Evolutionary conservation across 2,797 vertebrate genomes (phyloP).

Genomic region (Poecilia picta): DNA sequence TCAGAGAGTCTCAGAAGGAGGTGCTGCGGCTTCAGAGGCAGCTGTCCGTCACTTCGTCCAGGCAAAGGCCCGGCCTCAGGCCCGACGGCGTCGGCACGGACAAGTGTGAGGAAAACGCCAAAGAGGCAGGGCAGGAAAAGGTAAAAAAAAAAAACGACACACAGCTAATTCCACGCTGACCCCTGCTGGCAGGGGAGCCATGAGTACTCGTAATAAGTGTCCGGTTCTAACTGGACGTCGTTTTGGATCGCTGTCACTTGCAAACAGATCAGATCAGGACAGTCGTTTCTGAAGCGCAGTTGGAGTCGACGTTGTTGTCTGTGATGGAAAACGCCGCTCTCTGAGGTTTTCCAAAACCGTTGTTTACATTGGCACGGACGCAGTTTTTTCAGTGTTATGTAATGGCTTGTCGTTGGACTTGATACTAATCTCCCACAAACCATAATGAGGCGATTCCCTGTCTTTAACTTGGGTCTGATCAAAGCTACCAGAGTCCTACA

Average conservation of each 20-base stretch:
- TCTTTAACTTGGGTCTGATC: slow-evolving; percentile 73
- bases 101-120: slow-evolving; percentile 27
- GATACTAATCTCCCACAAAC: slow-evolving; percentile 76
- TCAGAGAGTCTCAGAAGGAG: slow-evolving; percentile 94
- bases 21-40: slow-evolving; percentile 94
- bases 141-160: slow-evolving; percentile 48
- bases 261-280: slow-evolving; percentile 2
- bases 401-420: slow-evolving; percentile 64
- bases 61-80: slow-evolving; percentile 46
- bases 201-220: background rate
- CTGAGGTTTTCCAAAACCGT: slow-evolving; percentile 44
- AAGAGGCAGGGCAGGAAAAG: slow-evolving; percentile 51
- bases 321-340: slow-evolving; percentile 20
- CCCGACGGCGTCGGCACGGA: slow-evolving; percentile 22
- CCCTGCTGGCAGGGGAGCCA: slow-evolving; percentile 18
- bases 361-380: slow-evolving; percentile 71
- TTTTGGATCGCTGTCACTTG: background rate
- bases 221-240: background rate
- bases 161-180: slow-evolving; percentile 24
- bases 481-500: slow-evolving; percentile 62
- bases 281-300: background rate
- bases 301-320: slow-evolving; percentile 5
- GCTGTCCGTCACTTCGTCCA: slow-evolving; percentile 85
- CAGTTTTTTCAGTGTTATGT: slow-evolving; percentile 72
- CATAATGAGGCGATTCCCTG: slow-evolving; percentile 79